phyloP scores from a whole-genome alignment of 2,797 vertebrate genomes.

The Myotis planiceps region DNA sequence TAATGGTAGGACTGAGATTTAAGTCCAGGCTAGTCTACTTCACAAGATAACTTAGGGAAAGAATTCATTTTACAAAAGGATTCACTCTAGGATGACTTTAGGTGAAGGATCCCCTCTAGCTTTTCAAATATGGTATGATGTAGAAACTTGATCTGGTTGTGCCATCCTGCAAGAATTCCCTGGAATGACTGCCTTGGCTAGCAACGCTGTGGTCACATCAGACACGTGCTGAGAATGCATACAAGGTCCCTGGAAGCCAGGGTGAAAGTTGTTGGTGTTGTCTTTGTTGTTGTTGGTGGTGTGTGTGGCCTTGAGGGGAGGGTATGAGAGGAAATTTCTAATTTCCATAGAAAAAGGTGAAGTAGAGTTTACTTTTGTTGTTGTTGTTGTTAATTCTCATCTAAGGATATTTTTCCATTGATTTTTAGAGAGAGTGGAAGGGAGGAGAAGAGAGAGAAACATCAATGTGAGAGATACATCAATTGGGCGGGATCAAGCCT shows the following conservation, averaged over 20 bases:
- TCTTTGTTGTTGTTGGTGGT: not conserved
- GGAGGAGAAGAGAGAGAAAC: no score
- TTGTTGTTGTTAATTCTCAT: no score
- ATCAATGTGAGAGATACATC: no score
- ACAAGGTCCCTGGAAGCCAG: not conserved
- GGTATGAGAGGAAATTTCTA: not conserved
- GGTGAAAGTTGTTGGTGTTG: not conserved
- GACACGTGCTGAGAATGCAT: not conserved
- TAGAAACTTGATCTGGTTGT: not conserved
- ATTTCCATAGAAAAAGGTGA: not conserved
- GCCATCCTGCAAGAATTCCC: not conserved
- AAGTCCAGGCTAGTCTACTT: not conserved
- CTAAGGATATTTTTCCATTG: no score
- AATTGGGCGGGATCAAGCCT: no score
- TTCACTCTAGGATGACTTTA: not conserved
- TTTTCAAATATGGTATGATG: constrained; percentile 19
- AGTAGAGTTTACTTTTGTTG: no score
- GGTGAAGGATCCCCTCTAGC: not conserved
- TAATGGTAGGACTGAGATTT: not conserved
- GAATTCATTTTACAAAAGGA: constrained; percentile 4
- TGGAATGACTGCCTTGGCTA: not conserved
- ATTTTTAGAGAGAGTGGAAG: no score
- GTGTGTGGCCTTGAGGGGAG: not conserved
- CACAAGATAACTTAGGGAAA: constrained; percentile 19
- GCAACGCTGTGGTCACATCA: not conserved